Evolutionary conservation across 2,113 vertebrate genomes (phyloP), one percentile per base, ranked within the genome.

Genomic region (Numenius arquata): DNA sequence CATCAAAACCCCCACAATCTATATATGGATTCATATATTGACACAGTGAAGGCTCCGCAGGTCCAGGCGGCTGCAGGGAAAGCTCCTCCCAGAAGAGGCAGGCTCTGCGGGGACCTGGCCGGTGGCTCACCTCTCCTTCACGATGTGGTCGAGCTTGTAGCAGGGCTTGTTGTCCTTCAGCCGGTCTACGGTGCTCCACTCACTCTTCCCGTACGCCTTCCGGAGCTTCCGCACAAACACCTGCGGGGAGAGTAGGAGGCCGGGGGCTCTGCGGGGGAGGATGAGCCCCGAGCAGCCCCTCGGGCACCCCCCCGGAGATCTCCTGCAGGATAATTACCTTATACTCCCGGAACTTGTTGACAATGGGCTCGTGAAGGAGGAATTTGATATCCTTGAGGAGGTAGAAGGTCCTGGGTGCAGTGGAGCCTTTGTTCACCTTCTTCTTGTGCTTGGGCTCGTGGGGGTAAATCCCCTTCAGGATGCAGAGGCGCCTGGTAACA

Each of bases 361-460:
- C 99, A 0, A 99, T 99, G 74, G 99, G 99, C 95, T 99, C 99
- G 1, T 99, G 99, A 50, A 99, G 98, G 20, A 99, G 98, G 89
- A 99, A 99, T 73, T 98, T 99, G 83, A 99, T 99, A 89, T 99
- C 99, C 97, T 99, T 99, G 76, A 99, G 96, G 56, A 99, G 98
- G 79, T 99, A 99, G 96, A 99, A 99, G 12, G 99, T 99, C 66
- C 99, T 97, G 6, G 99, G 97, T 0, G 99, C 99, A 0, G 99
- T 99, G 65, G 99, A 99, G 22, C 99, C 99, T 89, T 99, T 99
- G 97, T 99, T 99, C 52, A 99, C 99, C 91, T 99, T 99, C 98
- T 99, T 99, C 98, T 99, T 99, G 97, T 99, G 99, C 89, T 99
- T 99, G 89, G 99, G 99, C 70, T 99, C 99, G 4, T 99, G 99